Conservation (phyloP, 2,113 vertebrate genomes). For the Carlito syrichta region DNA sequence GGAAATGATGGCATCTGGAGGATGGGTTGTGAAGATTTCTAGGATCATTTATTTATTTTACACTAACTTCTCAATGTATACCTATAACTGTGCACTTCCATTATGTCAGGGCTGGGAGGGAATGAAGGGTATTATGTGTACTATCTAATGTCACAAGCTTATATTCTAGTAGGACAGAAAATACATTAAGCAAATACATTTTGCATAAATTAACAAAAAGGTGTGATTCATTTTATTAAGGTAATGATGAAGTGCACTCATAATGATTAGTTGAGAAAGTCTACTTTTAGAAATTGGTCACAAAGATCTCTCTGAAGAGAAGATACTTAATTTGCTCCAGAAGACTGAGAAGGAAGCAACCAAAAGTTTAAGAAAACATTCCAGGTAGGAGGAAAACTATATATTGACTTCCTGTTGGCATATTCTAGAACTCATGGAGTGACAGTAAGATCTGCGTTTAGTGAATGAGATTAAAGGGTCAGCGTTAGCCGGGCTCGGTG, state of each 20-base stretch:
- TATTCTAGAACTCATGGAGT: neutral
- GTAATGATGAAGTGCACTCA: neutral
- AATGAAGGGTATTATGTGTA: neutral
- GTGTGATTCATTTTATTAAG: neutral
- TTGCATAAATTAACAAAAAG: neutral
- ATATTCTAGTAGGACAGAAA: neutral
- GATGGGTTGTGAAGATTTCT: accelerated
- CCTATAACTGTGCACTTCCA: neutral
- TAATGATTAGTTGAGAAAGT: neutral
- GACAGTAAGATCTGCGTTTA: neutral
- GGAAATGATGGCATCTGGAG: neutral
- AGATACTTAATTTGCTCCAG: neutral
- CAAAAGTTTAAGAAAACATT: neutral
- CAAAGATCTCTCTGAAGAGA: neutral
- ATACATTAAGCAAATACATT: neutral
- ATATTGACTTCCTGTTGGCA: neutral
- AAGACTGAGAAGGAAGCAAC: neutral
- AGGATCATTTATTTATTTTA: neutral
- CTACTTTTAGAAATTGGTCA: neutral
- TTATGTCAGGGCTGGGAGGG: too few relatives aligned
- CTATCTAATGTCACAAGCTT: neutral
- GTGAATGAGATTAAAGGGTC: neutral
- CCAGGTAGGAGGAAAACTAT: too few relatives aligned
- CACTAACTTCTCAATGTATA: neutral
- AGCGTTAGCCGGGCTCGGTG: too few relatives aligned